Evolutionary conservation across 2,888 invertebrate species (phyloP), one percentile per base, ranked within the genome.

Genomic region (Octonoba sinensis): DNA sequence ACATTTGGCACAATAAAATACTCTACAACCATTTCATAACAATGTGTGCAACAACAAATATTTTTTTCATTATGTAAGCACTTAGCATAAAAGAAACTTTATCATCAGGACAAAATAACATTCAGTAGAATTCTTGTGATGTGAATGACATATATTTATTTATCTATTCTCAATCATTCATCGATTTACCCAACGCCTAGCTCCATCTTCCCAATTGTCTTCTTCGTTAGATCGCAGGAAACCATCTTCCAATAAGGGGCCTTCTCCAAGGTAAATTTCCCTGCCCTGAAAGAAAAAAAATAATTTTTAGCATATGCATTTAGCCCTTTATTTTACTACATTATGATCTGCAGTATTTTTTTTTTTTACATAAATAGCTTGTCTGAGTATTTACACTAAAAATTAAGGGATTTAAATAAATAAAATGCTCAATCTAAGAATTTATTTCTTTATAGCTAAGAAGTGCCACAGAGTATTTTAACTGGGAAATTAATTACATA

Each of bases 171-270:
- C 12, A 8, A 44, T 24, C 11, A 57, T 57, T 82, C 85, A 88
- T 85, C 88, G 87, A 77, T 88, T 88, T 64, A 88, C 87, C 88
- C 88, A 89, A 56, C 88, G 85, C 76, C 86, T 87, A 84, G 87
- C 87, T 24, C 87, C 86, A 65, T 89, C 88, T 84, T 89, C 88
- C 88, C 88, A 88, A 78, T 87, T 87, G 6, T 87, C 87, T 16
- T 86, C 86, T 54, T 85, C 87, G 64, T 87, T 87, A 46, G 87
- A 87, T 51, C 86, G 85, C 4, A 87, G 85, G 76, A 86, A 87
- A 56, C 67, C 87, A 64, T 87, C 87, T 78, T 87, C 87, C 27
- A 86, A 82, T 36, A 85, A 85, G 82, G 86, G 86, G 20, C 56
- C 62, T 16, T 81, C 65, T 54, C 67, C 66, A n/a, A 22, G 22